These are phyloP conservation scores for Anguilla obscura DNA, from an alignment of 2,797 vertebrate genomes.

Conservation along the genomic window DNA sequence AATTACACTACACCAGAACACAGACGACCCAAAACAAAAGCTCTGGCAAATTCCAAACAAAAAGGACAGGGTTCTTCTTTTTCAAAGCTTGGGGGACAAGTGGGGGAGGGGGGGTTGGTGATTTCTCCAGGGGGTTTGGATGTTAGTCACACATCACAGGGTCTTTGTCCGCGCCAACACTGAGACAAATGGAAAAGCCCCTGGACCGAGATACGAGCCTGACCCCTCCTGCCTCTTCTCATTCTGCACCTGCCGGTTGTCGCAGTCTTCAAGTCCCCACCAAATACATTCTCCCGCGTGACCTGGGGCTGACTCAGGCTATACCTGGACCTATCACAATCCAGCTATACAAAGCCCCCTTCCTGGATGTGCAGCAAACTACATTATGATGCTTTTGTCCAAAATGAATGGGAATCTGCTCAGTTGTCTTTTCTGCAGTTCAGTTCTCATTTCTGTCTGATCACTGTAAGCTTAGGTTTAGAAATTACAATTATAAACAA, in stretches of 20 bases:
- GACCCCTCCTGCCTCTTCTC: constrained; percentile 8
- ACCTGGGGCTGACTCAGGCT: background rate
- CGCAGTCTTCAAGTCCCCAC: background rate
- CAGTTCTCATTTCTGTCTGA: background rate
- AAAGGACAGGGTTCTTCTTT: background rate
- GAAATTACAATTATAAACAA: background rate
- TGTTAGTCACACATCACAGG: constrained; percentile 26
- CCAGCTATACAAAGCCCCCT: background rate
- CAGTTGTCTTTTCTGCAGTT: background rate
- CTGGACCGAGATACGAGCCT: background rate
- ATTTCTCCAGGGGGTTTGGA: constrained; percentile 22
- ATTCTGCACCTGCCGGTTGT: background rate
- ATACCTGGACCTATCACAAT: background rate
- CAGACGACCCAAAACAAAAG: constrained; percentile 9
- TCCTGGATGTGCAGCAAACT: background rate
- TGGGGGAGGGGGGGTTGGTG: background rate
- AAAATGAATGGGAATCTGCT: background rate
- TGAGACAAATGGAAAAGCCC: constrained; percentile 29
- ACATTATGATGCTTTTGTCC: background rate
- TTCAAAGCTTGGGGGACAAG: background rate
- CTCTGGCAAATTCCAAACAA: background rate
- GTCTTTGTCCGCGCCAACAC: constrained; percentile 24
- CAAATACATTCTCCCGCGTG: background rate
- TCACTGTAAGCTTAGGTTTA: constrained; percentile 3
- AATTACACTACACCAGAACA: background rate